Percentiles rank a stretch among this genome's conserved stretches.
Evolutionary conservation across 2,113 vertebrate genomes (phyloP).

Genomic region (Genyomyrus donnyi): DNA sequence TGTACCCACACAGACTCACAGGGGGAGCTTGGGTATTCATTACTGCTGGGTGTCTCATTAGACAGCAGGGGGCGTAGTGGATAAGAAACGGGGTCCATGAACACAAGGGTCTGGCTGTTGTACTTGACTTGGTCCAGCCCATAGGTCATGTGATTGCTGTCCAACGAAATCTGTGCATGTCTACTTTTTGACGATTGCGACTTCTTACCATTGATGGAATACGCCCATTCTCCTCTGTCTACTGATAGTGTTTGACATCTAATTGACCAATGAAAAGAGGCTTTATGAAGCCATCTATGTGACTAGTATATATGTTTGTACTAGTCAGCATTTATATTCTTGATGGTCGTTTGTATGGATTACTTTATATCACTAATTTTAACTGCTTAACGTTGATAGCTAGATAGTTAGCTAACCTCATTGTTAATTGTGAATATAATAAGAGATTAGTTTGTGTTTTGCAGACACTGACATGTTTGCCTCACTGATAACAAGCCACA

Average conservation of each 20-base stretch:
- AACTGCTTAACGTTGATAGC: too few species aligned
- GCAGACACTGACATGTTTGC: too few species aligned
- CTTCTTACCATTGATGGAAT: too few species aligned
- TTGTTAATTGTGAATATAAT: too few species aligned
- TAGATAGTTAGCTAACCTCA: too few species aligned
- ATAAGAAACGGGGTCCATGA: not conserved
- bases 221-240: too few species aligned
- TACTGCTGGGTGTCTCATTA: not conserved
- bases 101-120: not conserved
- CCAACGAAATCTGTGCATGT: not conserved
- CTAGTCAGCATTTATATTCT: not conserved
- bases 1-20: constrained; percentile 35
- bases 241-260: too few species aligned
- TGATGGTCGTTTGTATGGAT: too few species aligned
- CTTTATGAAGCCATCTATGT: not conserved
- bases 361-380: too few species aligned
- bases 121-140: not conserved
- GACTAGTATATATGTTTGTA: not conserved
- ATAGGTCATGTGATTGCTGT: not conserved
- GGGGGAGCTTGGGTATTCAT: not conserved
- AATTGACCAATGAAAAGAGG: not conserved
- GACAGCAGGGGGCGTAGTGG: not conserved
- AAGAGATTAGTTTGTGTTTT: too few species aligned
- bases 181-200: not conserved
- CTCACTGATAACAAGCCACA: not conserved